Evolutionary conservation across 1,140 invertebrate genomes (phyloP).

Genomic region (Anastrepha obliqua): DNA sequence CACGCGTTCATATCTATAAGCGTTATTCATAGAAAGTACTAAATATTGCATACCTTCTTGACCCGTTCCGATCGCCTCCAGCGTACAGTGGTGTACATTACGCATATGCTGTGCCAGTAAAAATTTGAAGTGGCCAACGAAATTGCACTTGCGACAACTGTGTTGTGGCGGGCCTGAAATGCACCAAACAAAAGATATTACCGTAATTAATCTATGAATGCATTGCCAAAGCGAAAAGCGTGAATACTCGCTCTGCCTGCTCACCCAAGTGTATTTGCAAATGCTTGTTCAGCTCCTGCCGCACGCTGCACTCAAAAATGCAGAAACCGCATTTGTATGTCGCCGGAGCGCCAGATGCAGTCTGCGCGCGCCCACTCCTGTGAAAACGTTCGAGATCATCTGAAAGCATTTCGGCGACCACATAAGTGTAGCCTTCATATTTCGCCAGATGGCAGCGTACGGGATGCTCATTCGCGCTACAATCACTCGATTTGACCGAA

Average conservation of each 20-base stretch:
- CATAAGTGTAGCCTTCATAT: conserved; percentile 50
- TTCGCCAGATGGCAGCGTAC: conserved; percentile 14
- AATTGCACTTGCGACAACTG: conserved; percentile 47
- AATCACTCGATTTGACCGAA: conserved; percentile 31
- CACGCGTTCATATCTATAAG: neutral
- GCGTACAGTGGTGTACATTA: conserved; percentile 31
- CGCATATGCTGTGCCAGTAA: conserved; percentile 42
- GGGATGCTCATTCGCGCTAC: conserved; percentile 33
- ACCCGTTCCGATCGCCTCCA: neutral
- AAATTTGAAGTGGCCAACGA: conserved; percentile 49
- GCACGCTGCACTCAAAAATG: conserved; percentile 26
- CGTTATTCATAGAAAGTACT: neutral
- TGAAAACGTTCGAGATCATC: conserved; percentile 44
- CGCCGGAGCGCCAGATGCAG: neutral
- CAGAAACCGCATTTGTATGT: conserved; percentile 49
- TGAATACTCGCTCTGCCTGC: neutral
- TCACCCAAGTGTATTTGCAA: conserved; percentile 45
- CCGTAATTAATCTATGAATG: neutral
- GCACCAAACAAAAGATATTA: neutral
- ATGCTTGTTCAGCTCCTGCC: conserved; percentile 40
- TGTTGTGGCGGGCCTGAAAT: conserved; percentile 46
- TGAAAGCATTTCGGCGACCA: conserved; percentile 43
- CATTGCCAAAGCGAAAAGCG: neutral
- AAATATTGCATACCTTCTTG: conserved; percentile 5
- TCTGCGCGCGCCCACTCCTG: neutral